These are phyloP conservation scores for Argynnis bischoffii DNA, from an alignment of 2,888 invertebrate genomes.

Conservation along the genomic window DNA sequence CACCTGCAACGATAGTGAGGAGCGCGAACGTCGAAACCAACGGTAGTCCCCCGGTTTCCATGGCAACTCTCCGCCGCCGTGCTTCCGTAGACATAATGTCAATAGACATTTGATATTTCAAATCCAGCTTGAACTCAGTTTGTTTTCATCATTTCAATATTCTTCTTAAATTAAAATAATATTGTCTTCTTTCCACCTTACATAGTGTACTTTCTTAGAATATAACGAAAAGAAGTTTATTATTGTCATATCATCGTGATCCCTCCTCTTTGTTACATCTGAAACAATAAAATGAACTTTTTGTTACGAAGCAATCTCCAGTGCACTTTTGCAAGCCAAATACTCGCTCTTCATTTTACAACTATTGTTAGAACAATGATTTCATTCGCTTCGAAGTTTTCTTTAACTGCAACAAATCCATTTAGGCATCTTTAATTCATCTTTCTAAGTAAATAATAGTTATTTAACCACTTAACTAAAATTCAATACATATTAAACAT, in stretches of 20 bases:
- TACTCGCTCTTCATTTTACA: conserved; percentile 36
- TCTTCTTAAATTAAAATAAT: conserved; percentile 47
- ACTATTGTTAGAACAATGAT: conserved; percentile 36
- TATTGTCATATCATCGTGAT: conserved; percentile 52
- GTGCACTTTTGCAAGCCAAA: conserved; percentile 37
- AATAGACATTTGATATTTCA: conserved; percentile 52
- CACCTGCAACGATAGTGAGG: conserved; percentile 76
- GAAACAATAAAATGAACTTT: conserved; percentile 56
- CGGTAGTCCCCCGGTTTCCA: conserved; percentile 74
- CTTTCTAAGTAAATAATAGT: neutral
- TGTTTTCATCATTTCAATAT: conserved; percentile 50
- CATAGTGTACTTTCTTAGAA: conserved; percentile 36
- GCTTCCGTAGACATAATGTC: conserved; percentile 64
- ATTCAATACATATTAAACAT: neutral
- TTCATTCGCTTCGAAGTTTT: conserved; percentile 31
- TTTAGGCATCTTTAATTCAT: conserved; percentile 19
- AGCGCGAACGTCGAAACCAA: conserved; percentile 75
- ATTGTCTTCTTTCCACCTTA: conserved; percentile 47
- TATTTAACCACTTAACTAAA: neutral
- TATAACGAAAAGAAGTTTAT: conserved; percentile 41
- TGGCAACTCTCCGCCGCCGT: conserved; percentile 59
- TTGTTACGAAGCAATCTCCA: conserved; percentile 34
- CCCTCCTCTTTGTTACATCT: conserved; percentile 49
- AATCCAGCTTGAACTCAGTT: conserved; percentile 52
- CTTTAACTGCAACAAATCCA: conserved; percentile 25